Conservation (phyloP, 2,888 invertebrate species). For the Hecatera dysodea region DNA sequence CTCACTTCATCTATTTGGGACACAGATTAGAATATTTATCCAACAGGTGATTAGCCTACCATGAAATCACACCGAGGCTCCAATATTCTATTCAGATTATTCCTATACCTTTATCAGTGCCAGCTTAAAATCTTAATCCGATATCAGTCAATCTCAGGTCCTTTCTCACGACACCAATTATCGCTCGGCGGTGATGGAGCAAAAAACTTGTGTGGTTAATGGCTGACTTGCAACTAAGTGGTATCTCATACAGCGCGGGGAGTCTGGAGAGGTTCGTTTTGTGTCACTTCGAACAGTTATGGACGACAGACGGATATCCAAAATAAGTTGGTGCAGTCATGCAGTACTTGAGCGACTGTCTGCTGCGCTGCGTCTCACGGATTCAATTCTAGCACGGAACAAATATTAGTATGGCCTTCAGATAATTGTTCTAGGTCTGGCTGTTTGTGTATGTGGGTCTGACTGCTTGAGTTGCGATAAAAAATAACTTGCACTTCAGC, state of each 20-base stretch:
- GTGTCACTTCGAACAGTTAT: constrained; percentile 24
- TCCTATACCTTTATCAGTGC: constrained; percentile 33
- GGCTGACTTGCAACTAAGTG: constrained; percentile 71
- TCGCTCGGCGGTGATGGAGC: constrained; percentile 66
- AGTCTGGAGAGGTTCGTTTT: constrained; percentile 35
- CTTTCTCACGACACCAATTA: constrained; percentile 76
- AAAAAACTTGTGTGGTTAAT: constrained; percentile 67
- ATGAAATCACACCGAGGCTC: constrained; percentile 11
- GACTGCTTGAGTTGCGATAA: too few species aligned
- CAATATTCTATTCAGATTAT: constrained; percentile 9
- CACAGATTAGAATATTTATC: constrained; percentile 44
- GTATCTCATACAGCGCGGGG: constrained; percentile 48
- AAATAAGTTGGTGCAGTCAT: too few species aligned
- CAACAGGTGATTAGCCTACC: constrained; percentile 37
- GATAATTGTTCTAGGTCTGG: too few species aligned
- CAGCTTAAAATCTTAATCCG: constrained; percentile 63
- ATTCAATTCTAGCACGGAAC: too few species aligned
- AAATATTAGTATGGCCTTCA: too few species aligned
- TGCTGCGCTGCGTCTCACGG: too few species aligned
- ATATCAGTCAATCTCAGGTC: constrained; percentile 68
- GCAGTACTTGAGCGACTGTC: too few species aligned
- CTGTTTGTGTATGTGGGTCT: too few species aligned
- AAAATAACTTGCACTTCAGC: too few species aligned
- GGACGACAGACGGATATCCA: neutral
- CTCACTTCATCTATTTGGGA: constrained; percentile 40